Evolutionary conservation across 2,113 vertebrate genomes (phyloP), one percentile per base, ranked within the genome.

Genomic region (Rana temporaria): DNA sequence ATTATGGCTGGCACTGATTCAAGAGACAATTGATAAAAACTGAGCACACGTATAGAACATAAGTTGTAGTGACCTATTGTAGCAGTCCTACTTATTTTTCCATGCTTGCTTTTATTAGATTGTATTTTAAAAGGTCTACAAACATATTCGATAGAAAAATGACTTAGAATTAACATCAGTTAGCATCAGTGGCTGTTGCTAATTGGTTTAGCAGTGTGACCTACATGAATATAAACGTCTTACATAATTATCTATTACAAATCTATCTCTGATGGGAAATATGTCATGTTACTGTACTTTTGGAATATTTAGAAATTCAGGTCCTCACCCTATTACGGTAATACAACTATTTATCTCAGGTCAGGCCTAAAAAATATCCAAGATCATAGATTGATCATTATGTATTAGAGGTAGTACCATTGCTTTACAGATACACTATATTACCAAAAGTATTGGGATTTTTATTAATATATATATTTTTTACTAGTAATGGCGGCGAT

Each of bases 211-310:
- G 52, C 18, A 32, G 64, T 69, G 20, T 59, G 69, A 69, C 65
- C 64, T 59, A 53, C 78, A 68, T 30, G 52, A 24, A 56, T 30
- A 69, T 79, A 57, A 79, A 79, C 59, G 52, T 69, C 26, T 56
- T 38, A n/a, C 52, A 79, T 69, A 79, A 69, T 79, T 79, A 79
- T 79, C 30, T 69, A 67, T 59, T 66, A 69, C 52, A 59, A 59
- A 20, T 26, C 52, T 42, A 20, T 26, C 52, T 42, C 12, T 69
- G 78, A 79, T 79, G 78, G 78, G 64, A 79, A 79, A 79, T 79
- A 26, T 17, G 16, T 30, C 24, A 69, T 69, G 78, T 79, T 79
- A 79, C 65, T 52, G 78, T 69, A 69, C 55, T 59, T 79, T 38
- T 73, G 30, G 60, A 76, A 76, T 79, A 30, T 59, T 59, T 7